Conservation (phyloP, 2,888 invertebrate species). For the Ochropacha duplaris region DNA sequence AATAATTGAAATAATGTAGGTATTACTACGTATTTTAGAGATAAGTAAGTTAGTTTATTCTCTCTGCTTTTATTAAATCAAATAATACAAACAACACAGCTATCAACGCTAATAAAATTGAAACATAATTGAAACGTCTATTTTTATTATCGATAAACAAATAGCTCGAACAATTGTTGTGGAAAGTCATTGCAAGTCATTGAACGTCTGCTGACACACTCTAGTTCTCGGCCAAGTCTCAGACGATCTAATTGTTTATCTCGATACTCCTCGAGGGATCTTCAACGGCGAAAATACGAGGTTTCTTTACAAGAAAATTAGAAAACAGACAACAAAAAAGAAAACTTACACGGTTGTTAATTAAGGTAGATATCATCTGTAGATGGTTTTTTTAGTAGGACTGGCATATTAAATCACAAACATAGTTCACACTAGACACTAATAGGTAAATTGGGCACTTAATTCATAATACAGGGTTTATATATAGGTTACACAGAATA, state of each 20-base stretch:
- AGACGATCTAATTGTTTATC: slow-evolving; percentile 33
- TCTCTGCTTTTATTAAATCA: too few species aligned
- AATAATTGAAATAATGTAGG: too few species aligned
- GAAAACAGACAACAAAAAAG: slow-evolving; percentile 3
- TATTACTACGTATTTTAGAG: too few species aligned
- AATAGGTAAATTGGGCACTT: too few species aligned
- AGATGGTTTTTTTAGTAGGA: not conserved
- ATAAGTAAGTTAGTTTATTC: too few species aligned
- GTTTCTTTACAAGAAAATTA: slow-evolving; percentile 5
- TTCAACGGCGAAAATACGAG: slow-evolving; percentile 17
- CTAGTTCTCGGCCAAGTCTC: slow-evolving; percentile 17
- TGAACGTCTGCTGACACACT: slow-evolving; percentile 19
- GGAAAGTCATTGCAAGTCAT: slow-evolving; percentile 5
- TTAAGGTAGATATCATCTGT: slow-evolving; percentile 3
- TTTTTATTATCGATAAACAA: not conserved
- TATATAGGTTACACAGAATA: too few species aligned
- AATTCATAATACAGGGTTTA: too few species aligned
- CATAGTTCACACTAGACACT: too few species aligned
- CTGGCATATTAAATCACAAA: not conserved
- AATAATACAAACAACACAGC: too few species aligned
- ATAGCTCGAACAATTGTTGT: not conserved
- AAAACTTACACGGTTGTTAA: slow-evolving; percentile 4
- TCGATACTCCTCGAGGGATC: slow-evolving; percentile 13
- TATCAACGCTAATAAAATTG: not conserved
- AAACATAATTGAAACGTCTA: not conserved